These are phyloP conservation scores for Muscicapa comitata DNA, from an alignment of 2,797 vertebrate genomes.

Conservation along the genomic window DNA sequence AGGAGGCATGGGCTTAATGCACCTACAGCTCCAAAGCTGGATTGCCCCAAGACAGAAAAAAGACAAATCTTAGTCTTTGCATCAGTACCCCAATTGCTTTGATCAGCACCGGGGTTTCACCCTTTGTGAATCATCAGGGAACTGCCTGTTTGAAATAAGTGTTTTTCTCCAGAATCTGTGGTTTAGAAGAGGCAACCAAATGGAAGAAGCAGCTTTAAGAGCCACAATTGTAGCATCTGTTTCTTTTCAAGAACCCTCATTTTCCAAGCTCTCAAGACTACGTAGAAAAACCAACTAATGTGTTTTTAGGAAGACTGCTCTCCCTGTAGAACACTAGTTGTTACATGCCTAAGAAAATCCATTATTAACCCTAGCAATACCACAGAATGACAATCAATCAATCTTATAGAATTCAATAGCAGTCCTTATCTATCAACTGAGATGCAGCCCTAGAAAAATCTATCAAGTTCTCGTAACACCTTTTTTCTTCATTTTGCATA, in stretches of 20 bases:
- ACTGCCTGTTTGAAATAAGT: background rate
- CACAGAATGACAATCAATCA: background rate
- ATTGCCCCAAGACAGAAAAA: background rate
- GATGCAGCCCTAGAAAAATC: background rate
- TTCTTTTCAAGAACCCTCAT: background rate
- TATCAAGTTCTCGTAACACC: background rate
- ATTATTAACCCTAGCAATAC: background rate
- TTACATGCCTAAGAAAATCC: background rate
- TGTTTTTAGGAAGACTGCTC: background rate
- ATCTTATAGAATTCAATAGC: background rate
- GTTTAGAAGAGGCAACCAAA: background rate
- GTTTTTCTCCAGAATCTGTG: background rate
- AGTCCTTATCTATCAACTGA: background rate
- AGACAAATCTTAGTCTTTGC: background rate
- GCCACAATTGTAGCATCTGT: background rate
- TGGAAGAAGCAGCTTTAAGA: background rate
- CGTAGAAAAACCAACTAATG: background rate
- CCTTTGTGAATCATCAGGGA: background rate
- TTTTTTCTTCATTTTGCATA: slow-evolving; percentile 12
- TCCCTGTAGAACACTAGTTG: background rate
- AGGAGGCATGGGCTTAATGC: background rate
- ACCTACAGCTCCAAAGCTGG: background rate
- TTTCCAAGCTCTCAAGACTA: background rate
- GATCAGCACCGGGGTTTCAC: background rate
- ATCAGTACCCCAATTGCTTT: background rate